A percentile compares a stretch with the other conserved stretches of the same genome.
phyloP scores from a whole-genome alignment of 2,888 invertebrate species.

The Amblyteles armatorius region DNA sequence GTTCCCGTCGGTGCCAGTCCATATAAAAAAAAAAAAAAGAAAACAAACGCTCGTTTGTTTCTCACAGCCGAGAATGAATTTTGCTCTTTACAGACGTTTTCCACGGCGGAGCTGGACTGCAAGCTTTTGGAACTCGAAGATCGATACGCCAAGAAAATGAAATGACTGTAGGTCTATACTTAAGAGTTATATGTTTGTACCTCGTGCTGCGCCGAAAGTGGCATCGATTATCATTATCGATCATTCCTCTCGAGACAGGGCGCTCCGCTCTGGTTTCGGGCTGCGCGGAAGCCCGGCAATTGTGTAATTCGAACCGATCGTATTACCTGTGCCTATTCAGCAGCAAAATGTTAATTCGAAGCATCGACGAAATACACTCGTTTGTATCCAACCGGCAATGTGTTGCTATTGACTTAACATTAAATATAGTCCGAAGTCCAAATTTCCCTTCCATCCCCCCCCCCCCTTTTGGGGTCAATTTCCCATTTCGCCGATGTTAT shows the following conservation, averaged over 20 bases:
- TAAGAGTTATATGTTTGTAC: not conserved
- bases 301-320: conserved; percentile 26
- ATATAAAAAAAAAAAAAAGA: conserved; percentile 24
- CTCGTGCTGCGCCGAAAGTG: not conserved
- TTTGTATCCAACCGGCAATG: conserved; percentile 43
- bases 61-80: conserved; percentile 7
- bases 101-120: conserved; percentile 78
- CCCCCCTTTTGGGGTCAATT: not conserved
- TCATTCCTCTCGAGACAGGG: not conserved
- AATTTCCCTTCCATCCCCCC: conserved; percentile 12
- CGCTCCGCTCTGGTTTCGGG: not conserved
- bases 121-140: conserved; percentile 79
- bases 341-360: conserved; percentile 26
- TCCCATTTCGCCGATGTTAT: not conserved
- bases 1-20: conserved; percentile 60
- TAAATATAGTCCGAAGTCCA: conserved; percentile 69
- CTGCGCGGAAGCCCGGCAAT: conserved; percentile 13
- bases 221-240: conserved; percentile 16
- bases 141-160: conserved; percentile 77
- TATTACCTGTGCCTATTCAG: not conserved
- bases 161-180: conserved; percentile 62
- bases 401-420: conserved; percentile 76
- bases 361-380: conserved; percentile 31
- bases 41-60: conserved; percentile 1
- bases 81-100: conserved; percentile 77